Conservation (phyloP, 2,888 invertebrate genomes). For the Cephus pygmeus region DNA sequence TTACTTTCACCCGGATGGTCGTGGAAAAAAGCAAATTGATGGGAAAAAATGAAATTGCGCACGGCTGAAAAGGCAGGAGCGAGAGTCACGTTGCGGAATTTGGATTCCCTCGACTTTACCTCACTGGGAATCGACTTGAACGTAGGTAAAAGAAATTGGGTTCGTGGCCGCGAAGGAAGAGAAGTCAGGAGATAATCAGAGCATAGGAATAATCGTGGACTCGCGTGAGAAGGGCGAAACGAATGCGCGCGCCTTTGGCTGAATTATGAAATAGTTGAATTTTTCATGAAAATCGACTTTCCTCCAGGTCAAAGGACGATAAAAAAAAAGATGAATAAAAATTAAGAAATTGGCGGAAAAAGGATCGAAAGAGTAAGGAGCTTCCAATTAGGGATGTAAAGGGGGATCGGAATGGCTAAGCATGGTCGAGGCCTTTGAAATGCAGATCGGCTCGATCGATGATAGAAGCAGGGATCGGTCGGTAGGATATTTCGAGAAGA, state of each 20-base stretch:
- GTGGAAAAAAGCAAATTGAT: background rate
- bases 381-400: background rate
- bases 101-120: background rate
- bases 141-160: background rate
- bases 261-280: background rate
- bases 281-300: background rate
- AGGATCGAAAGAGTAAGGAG: background rate
- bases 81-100: background rate
- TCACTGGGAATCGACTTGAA: background rate
- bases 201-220: background rate
- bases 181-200: background rate
- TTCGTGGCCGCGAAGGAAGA: background rate
- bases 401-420: background rate
- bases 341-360: background rate
- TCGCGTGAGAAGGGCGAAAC: background rate
- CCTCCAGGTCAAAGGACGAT: background rate
- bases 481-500: background rate
- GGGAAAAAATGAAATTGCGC: background rate
- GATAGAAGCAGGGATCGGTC: background rate
- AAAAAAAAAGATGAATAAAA: background rate
- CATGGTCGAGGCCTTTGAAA: constrained; percentile 32
- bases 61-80: background rate
- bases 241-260: background rate
- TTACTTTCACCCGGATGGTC: constrained; percentile 14
- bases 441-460: constrained; percentile 44